These are phyloP conservation scores for Conomelus anceps DNA, from an alignment of 2,888 invertebrate species.

Conservation along the genomic window DNA sequence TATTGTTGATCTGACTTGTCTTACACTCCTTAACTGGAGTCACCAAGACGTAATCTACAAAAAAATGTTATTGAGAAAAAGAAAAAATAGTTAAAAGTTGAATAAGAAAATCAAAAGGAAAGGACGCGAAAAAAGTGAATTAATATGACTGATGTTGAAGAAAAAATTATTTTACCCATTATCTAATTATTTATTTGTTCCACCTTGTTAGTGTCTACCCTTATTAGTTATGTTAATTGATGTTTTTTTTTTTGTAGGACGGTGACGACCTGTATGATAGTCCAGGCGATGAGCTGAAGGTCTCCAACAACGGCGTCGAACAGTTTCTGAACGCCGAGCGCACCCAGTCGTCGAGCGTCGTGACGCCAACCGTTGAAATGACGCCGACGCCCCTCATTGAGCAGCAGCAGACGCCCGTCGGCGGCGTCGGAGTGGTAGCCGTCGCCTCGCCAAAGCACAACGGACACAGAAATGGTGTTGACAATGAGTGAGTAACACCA, in stretches of 20 bases:
- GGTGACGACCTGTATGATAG: slow-evolving; percentile 29
- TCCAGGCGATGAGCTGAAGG: slow-evolving; percentile 25
- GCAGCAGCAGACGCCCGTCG: not conserved
- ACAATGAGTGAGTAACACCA: slow-evolving; percentile 30
- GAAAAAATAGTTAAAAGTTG: too few species aligned
- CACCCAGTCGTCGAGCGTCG: slow-evolving; percentile 30
- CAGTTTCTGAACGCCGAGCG: slow-evolving; percentile 32
- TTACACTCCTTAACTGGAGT: too few species aligned
- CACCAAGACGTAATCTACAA: too few species aligned
- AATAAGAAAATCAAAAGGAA: too few species aligned
- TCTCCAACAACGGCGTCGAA: slow-evolving; percentile 18
- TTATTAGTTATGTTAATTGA: not conserved
- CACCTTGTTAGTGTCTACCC: not conserved
- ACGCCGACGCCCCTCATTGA: not conserved
- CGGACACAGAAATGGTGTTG: slow-evolving; percentile 32
- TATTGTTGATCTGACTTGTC: too few species aligned
- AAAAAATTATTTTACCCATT: too few species aligned
- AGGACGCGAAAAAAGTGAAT: too few species aligned
- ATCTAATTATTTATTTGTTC: not conserved
- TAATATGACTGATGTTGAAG: too few species aligned
- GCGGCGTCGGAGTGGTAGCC: not conserved
- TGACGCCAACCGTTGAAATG: not conserved
- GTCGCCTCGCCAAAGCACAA: slow-evolving; percentile 28
- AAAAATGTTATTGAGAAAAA: too few species aligned
- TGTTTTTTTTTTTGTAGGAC: slow-evolving; percentile 26